Conservation (phyloP, 2,797 vertebrate species). For the Brotogeris chrysoptera region DNA sequence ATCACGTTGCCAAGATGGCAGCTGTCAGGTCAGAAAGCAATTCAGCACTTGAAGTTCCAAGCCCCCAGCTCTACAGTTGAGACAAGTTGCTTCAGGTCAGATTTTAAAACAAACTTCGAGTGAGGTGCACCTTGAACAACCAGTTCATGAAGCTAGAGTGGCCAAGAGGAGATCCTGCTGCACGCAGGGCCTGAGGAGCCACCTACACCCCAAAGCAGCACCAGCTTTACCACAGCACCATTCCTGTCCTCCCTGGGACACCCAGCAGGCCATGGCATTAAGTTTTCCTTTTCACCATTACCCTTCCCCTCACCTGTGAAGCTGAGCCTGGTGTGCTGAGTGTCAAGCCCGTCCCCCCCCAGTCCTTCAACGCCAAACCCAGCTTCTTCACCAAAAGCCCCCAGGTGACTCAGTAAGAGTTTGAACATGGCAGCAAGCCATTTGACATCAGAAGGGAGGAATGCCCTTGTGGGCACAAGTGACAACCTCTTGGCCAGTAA, state of each 20-base stretch:
- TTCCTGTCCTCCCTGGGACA: neutral
- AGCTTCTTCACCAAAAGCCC: neutral
- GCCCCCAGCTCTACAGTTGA: neutral
- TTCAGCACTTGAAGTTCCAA: neutral
- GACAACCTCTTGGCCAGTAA: neutral
- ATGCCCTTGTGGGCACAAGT: neutral
- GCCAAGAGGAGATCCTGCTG: neutral
- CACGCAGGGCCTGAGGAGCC: neutral
- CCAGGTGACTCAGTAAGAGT: neutral
- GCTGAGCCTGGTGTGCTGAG: accelerated
- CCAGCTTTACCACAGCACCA: neutral
- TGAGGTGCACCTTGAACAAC: neutral
- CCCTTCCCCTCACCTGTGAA: neutral
- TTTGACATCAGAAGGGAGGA: neutral
- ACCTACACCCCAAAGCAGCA: neutral
- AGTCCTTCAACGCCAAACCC: neutral
- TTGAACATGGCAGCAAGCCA: neutral
- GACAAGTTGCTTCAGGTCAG: neutral
- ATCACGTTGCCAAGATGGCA: neutral
- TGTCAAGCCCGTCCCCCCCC: neutral
- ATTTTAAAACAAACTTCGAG: slow-evolving; percentile 4
- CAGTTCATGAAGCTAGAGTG: neutral
- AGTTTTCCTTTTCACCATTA: neutral
- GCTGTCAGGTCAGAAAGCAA: neutral
- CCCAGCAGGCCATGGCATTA: neutral